Conservation (phyloP, 2,113 vertebrate genomes). For the Micronisus gabar region DNA sequence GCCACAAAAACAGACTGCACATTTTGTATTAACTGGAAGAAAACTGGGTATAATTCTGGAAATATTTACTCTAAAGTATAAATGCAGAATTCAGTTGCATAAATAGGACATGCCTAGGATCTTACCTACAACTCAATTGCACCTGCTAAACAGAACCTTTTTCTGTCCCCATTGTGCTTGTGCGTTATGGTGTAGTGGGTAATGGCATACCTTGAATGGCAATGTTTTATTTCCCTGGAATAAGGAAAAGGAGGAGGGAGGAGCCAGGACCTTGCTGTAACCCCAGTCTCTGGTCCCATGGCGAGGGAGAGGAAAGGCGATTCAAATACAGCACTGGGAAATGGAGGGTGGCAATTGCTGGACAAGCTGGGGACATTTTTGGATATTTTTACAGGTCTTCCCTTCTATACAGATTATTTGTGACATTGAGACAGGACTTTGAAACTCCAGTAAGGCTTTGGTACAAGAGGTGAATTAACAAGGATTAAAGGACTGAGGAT, state of each 20-base stretch:
- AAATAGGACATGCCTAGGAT: not conserved
- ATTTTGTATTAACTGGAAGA: not conserved
- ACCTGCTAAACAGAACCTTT: not conserved
- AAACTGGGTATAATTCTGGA: not conserved
- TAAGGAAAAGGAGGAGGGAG: not conserved
- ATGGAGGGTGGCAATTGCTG: not conserved
- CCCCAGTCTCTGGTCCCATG: rapidly evolving
- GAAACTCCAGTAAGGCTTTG: not conserved
- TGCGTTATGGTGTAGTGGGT: not conserved
- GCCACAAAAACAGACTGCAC: not conserved
- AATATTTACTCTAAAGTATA: not conserved
- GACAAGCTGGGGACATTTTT: not conserved
- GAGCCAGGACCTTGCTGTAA: not conserved
- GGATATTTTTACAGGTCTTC: not conserved
- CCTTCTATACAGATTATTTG: not conserved
- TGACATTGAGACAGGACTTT: not conserved
- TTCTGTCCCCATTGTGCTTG: not conserved
- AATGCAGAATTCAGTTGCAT: not conserved
- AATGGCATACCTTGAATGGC: not conserved
- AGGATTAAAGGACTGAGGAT: not conserved
- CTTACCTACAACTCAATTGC: not conserved
- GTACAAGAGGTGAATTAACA: not conserved
- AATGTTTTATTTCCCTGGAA: not conserved
- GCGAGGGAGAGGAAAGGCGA: not conserved
- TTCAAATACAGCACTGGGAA: not conserved